Conservation (phyloP, 2,113 vertebrate species). For the Pycnonotus jocosus region DNA sequence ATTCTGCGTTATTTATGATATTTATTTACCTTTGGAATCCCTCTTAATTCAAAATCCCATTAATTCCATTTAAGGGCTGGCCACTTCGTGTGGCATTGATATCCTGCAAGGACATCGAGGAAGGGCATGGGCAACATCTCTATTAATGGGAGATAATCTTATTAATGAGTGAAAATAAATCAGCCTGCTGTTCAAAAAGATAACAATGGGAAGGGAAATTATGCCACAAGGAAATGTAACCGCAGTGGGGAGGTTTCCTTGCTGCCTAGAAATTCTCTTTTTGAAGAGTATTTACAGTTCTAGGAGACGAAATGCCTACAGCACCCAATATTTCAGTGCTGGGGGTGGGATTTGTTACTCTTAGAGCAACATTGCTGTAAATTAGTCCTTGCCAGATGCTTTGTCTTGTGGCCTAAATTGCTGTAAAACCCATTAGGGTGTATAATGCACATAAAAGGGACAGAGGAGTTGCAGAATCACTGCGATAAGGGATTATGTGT, state of each 20-base stretch:
- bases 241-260: background rate
- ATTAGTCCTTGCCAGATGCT: slow-evolving; percentile 61
- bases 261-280: background rate
- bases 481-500: slow-evolving; percentile 34
- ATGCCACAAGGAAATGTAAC: background rate
- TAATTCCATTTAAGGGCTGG: background rate
- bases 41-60: background rate
- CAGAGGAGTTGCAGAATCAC: slow-evolving; percentile 8
- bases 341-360: background rate
- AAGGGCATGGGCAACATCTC: background rate
- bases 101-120: background rate
- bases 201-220: background rate
- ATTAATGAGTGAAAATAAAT: background rate
- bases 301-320: background rate
- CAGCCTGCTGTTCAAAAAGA: background rate
- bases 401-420: slow-evolving; percentile 66
- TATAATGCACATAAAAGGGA: slow-evolving; percentile 61
- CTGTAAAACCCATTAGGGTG: slow-evolving; percentile 67
- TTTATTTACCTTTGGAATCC: background rate
- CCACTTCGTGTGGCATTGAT: background rate
- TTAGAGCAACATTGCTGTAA: slow-evolving; percentile 12
- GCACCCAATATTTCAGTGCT: slow-evolving; percentile 3
- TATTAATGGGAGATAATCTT: background rate
- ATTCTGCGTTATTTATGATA: background rate
- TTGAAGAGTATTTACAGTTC: background rate